A percentile compares a stretch with the other conserved stretches of the same genome.
Evolutionary conservation across 2,113 vertebrate species (phyloP).

Genomic region (Martes martes): DNA sequence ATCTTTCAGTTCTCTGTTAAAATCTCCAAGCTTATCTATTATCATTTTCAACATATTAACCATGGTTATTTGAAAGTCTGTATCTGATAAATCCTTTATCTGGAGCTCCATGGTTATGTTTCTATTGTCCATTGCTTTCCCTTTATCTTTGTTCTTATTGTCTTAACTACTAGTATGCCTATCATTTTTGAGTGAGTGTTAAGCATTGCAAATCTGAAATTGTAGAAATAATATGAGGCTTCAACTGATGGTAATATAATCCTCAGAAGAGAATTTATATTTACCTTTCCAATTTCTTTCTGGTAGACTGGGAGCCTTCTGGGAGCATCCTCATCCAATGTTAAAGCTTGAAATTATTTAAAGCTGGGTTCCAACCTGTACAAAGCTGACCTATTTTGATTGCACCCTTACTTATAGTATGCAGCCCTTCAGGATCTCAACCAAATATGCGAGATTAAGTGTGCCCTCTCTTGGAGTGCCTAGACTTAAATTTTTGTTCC

Average conservation of each 20-base stretch:
- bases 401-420: not conserved
- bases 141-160: not conserved
- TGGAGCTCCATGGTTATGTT: not conserved
- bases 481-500: not conserved
- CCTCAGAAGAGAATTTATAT: not conserved
- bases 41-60: not conserved
- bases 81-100: not conserved
- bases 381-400: not conserved
- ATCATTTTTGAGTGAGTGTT: not conserved
- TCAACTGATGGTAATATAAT: not conserved
- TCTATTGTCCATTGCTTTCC: not conserved
- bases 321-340: not conserved
- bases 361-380: not conserved
- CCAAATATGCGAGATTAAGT: not conserved
- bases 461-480: not conserved
- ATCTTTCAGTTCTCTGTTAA: not conserved
- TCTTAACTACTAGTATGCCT: not conserved
- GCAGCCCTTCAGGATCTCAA: not conserved
- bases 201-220: not conserved
- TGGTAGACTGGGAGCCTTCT: not conserved
- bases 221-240: not conserved
- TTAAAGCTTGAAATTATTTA: not conserved
- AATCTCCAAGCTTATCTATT: not conserved
- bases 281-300: not conserved
- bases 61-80: not conserved